phyloP scores from a whole-genome alignment of 2,113 vertebrate genomes.

The Scartelaos histophorus region DNA sequence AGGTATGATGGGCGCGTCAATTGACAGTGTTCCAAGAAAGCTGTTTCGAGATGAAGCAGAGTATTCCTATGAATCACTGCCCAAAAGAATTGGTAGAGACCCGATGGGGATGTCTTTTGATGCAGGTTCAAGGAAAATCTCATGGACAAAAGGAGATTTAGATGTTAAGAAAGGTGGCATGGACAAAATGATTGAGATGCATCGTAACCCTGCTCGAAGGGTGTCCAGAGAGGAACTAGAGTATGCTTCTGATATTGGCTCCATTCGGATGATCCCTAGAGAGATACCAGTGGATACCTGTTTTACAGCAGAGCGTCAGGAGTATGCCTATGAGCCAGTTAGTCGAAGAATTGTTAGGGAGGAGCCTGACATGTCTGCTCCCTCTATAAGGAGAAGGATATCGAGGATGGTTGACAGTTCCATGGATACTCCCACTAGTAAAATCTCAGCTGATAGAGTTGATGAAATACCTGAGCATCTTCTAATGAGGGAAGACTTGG shows the following conservation, averaged over 20 bases:
- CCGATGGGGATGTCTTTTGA: conserved; percentile 56
- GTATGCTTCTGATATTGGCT: conserved; percentile 40
- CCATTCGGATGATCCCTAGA: conserved; percentile 48
- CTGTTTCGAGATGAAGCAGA: conserved; percentile 54
- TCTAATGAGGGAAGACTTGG: conserved; percentile 47
- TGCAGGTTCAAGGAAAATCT: conserved; percentile 33
- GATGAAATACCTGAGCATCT: conserved; percentile 53
- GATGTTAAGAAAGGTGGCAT: conserved; percentile 44
- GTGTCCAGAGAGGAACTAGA: conserved; percentile 67
- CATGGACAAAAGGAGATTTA: conserved; percentile 44
- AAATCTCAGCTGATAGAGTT: conserved; percentile 47
- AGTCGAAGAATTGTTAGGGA: conserved; percentile 43
- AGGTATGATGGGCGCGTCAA: conserved; percentile 53
- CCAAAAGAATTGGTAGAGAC: conserved; percentile 53
- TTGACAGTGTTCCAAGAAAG: conserved; percentile 57
- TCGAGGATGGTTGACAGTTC: conserved; percentile 39
- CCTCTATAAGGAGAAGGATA: conserved; percentile 51
- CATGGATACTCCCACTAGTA: conserved; percentile 49
- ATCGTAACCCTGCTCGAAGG: conserved; percentile 45
- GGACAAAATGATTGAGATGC: conserved; percentile 46
- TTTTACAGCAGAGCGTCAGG: conserved; percentile 40
- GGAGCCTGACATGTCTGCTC: conserved; percentile 46
- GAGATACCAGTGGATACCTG: conserved; percentile 43
- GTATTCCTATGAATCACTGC: conserved; percentile 28
- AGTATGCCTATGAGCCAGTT: conserved; percentile 43